A percentile compares a stretch with the other conserved stretches of the same genome.
Evolutionary conservation across 2,888 invertebrate species (phyloP).

Genomic region (Scaptomyza reducta): DNA sequence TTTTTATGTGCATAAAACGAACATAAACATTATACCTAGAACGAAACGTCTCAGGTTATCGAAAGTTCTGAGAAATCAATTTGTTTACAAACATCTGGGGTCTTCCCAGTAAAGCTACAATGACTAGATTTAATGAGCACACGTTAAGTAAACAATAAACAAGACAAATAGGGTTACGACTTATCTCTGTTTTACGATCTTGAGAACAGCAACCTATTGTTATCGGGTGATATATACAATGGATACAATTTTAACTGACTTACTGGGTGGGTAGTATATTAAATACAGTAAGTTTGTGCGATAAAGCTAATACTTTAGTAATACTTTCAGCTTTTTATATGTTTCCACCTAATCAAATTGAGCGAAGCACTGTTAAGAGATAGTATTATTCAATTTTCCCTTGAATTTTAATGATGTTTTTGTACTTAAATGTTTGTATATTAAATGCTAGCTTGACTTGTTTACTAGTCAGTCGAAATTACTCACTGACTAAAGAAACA

Average conservation of each 20-base stretch:
- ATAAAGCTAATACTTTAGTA: too few relatives aligned
- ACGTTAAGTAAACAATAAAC: neutral
- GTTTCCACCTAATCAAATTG: neutral
- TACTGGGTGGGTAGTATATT: neutral
- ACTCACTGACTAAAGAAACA: neutral
- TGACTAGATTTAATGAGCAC: neutral
- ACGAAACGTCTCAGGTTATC: neutral
- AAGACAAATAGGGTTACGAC: neutral
- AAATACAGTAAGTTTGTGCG: too few relatives aligned
- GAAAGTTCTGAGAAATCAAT: constrained; percentile 6
- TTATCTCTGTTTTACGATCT: neutral
- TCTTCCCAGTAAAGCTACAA: neutral
- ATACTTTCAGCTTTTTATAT: too few relatives aligned
- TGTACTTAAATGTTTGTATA: too few relatives aligned
- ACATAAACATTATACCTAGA: too few relatives aligned
- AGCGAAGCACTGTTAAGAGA: neutral
- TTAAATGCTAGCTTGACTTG: neutral
- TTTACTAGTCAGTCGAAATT: constrained; percentile 4
- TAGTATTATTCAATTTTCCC: neutral
- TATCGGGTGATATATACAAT: neutral
- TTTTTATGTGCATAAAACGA: too few relatives aligned
- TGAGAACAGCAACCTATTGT: neutral
- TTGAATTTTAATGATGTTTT: neutral
- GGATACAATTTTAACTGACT: neutral
- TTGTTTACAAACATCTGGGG: constrained; percentile 10